phyloP scores from a whole-genome alignment of 2,113 vertebrate genomes.

The Phrynosoma blainvillii region DNA sequence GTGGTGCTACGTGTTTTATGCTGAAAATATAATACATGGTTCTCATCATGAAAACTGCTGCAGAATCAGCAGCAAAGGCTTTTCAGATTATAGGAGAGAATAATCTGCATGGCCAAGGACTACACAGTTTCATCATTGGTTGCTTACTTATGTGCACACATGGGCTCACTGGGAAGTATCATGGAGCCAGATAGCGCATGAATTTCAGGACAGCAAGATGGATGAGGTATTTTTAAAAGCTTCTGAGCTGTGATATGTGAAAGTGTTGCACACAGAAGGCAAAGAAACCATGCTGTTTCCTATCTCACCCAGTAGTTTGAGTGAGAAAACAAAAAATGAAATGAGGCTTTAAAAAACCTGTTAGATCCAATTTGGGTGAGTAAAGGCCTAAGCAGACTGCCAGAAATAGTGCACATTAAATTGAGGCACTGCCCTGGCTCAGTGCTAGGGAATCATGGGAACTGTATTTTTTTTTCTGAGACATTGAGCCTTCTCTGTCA shows the following conservation, averaged over 20 bases:
- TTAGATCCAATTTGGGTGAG: background rate
- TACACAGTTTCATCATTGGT: background rate
- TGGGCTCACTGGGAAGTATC: background rate
- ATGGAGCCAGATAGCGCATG: background rate
- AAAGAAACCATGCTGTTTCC: background rate
- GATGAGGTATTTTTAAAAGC: background rate
- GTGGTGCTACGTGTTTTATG: background rate
- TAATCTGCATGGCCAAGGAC: background rate
- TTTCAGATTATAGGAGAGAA: background rate
- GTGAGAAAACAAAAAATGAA: background rate
- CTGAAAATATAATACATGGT: slow-evolving; percentile 2
- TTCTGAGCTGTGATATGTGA: background rate
- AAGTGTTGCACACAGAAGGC: background rate
- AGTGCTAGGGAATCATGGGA: no score
- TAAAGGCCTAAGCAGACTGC: no score
- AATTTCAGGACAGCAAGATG: background rate
- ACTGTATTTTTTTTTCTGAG: no score
- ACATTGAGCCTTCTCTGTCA: no score
- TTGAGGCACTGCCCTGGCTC: no score
- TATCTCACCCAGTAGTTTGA: no score
- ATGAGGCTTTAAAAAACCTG: background rate
- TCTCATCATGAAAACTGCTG: background rate
- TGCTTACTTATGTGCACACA: background rate
- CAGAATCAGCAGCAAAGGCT: background rate
- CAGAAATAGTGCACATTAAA: no score